Evolutionary conservation across 2,888 invertebrate species (phyloP), one percentile per base, ranked within the genome.

Genomic region (Hirtodrosophila trivittata): DNA sequence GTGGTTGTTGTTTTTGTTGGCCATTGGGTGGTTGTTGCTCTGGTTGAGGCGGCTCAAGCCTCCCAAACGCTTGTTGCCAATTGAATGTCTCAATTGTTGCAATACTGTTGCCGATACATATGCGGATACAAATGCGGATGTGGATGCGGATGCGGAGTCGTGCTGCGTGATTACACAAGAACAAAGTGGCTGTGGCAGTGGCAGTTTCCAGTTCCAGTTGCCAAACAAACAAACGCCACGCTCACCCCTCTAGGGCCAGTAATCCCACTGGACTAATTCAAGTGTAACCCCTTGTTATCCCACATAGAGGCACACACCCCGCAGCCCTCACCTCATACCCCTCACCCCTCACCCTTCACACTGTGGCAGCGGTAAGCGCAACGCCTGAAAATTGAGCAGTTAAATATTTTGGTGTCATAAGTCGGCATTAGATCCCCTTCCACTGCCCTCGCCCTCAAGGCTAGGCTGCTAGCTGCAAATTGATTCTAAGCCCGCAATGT

Each of bases 201-300:
- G 9, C 43, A 12, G 49, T 18, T 25, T 9, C 21, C 52, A 25
- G 42, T 59, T 42, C 28, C 52, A 56, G 43, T 54, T 43, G 56
- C 38, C 69, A 69, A 49, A 59, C 84, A 80, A 80, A 77, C 83
- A 83, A 50, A 72, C 58, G 68, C 47, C 71, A 38, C 33, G 43
- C 58, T 47, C 69, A 59, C 60, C 54, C 77, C 64, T 39, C 35
- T n/a, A 0, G 18, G 10, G 12, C 7, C 74, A 58, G 68, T 71
- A 88, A 83, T 90, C 89, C 89, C 90, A 86, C 84, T 76, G 89
- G 89, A 89, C 88, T 89, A 88, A 89, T 89, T 89, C 87, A 59
- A 73, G 67, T 80, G 70, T 75, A 73, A 73, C 77, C 73, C 81
- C 75, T 81, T 85, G 84, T 83, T 77, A 75, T 75, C 72, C 70